Base-by-base conservation (phyloP, 2,113 vertebrate species). In the Indri indri region DNA sequence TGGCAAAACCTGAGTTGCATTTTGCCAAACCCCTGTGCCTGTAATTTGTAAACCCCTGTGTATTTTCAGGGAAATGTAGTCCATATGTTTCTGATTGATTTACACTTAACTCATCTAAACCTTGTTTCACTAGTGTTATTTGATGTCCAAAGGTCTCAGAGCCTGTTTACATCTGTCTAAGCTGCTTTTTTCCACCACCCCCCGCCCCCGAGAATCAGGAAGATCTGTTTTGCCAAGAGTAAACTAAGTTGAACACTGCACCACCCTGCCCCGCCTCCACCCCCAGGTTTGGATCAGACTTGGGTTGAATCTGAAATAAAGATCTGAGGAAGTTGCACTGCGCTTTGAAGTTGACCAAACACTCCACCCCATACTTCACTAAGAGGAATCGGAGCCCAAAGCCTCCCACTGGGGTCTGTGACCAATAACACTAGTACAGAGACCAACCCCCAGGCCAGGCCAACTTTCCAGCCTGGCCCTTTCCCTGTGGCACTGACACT, bases 1-100 rank as follows among this genome's bases (percentile, higher is more conserved):
- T 98, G 98, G 98, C 97, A 95, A 95, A 98, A 97, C 63, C 88
- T 95, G 88, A 88, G 37, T 27, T 95, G 66, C 66, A 47, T 97
- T 93, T 97, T 92, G 97, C 98, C 97, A 98, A 97, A 68, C 85
- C 97, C 90, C 57, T 42, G 88, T 86, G 97, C 92, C 97, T 97
- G 90, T 97, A 98, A 98, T 98, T 98, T 97, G 97, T 97, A 98
- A 98, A 97, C 96, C 97, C 96, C 88, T 97, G 98, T 96, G 97
- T 98, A 97, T 98, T 98, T 98, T 97, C 96, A 96, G 96, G 96
- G 96, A 98, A 97, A 97, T 96, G 88, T 54, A 94, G 92, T 80
- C 97, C 98, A 98, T 97, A 94, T 98, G 98, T 97, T 97, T 95
- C 96, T 93, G 96, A 96, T 96, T 98, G 97, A 97, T 97, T 98